Percentiles rank a stretch among this genome's conserved stretches.
Evolutionary conservation across 2,888 invertebrate species (phyloP).

Genomic region (Pterostichus madidus): DNA sequence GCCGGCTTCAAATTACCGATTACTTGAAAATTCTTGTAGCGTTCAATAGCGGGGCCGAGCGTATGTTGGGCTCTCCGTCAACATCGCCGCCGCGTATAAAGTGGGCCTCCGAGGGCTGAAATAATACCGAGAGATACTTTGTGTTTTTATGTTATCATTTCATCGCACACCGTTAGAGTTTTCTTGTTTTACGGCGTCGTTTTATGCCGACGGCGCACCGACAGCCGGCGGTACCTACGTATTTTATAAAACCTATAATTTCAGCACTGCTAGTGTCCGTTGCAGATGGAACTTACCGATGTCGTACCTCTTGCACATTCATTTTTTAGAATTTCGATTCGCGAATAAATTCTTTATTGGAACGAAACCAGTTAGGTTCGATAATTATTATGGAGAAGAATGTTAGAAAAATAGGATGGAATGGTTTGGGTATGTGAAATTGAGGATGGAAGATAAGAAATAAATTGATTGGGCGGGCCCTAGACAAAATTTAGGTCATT

Average conservation of each 20-base stretch:
- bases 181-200: conserved; percentile 69
- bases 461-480: no score
- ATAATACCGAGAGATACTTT: conserved; percentile 69
- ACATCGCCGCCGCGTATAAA: conserved; percentile 25
- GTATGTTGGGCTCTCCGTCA: neutral
- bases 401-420: no score
- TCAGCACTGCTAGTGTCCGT: conserved; percentile 22
- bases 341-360: no score
- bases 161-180: conserved; percentile 69
- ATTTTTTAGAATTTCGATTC: no score
- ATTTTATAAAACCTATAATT: conserved; percentile 65
- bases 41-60: conserved; percentile 13
- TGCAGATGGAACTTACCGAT: neutral
- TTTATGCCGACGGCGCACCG: conserved; percentile 66
- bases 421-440: no score
- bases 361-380: no score
- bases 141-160: conserved; percentile 71
- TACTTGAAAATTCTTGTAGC: conserved; percentile 31
- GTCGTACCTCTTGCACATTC: no score
- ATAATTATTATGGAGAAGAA: no score
- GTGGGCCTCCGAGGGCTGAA: conserved; percentile 54
- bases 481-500: no score
- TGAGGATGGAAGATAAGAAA: no score
- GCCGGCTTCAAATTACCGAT: conserved; percentile 40
- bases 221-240: conserved; percentile 40